phyloP scores from a whole-genome alignment of 2,888 invertebrate species.

The Helicoverpa assulta region DNA sequence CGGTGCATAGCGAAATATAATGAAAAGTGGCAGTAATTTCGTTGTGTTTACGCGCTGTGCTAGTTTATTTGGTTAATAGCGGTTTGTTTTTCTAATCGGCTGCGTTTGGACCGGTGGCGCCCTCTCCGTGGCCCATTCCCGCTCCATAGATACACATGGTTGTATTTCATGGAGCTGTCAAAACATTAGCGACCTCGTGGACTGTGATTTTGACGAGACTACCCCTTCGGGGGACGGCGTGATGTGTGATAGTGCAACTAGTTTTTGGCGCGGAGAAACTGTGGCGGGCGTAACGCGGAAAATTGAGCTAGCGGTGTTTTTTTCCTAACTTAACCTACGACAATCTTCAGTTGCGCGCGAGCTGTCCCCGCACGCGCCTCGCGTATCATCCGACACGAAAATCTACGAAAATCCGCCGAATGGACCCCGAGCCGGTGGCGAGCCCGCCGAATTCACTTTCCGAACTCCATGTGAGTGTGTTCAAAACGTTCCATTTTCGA shows the following conservation, averaged over 20 bases:
- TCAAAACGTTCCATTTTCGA: constrained; percentile 77
- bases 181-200: constrained; percentile 79
- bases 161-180: constrained; percentile 82
- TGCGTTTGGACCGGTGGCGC: constrained; percentile 74
- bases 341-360: constrained; percentile 89
- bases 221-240: constrained; percentile 53
- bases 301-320: constrained; percentile 87
- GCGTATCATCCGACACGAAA: constrained; percentile 74
- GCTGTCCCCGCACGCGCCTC: constrained; percentile 84
- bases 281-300: constrained; percentile 80
- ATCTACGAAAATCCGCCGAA: constrained; percentile 80
- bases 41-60: constrained; percentile 90
- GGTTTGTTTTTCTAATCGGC: constrained; percentile 69
- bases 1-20: constrained; percentile 89
- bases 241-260: constrained; percentile 68
- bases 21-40: constrained; percentile 90
- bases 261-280: constrained; percentile 80
- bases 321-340: constrained; percentile 88
- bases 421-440: constrained; percentile 73
- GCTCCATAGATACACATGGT: constrained; percentile 71
- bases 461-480: constrained; percentile 72
- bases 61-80: constrained; percentile 85
- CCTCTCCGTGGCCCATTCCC: constrained; percentile 75
- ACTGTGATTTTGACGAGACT: constrained; percentile 58
- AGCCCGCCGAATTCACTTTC: constrained; percentile 75